Conservation (phyloP, 2,797 vertebrate genomes). For the Masticophis lateralis region DNA sequence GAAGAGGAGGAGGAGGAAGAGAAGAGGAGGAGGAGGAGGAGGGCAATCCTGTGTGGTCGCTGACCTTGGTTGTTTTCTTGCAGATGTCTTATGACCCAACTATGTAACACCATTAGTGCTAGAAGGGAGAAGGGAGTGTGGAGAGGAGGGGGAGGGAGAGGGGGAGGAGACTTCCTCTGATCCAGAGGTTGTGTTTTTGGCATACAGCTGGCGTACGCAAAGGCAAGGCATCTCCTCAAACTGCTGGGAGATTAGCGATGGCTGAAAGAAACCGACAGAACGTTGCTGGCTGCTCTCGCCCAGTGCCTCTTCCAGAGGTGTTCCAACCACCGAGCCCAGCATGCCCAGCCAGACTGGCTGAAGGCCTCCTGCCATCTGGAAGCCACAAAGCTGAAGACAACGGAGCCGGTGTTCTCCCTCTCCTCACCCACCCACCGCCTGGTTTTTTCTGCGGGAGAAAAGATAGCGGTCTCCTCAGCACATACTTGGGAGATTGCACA, state of each 20-base stretch:
- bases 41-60: no score
- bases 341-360: background rate
- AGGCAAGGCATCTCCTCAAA: background rate
- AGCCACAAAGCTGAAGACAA: background rate
- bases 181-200: background rate
- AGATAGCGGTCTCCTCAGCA: background rate
- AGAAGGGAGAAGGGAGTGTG: no score
- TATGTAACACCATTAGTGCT: no score
- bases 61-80: no score
- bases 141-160: no score
- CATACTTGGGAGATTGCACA: background rate
- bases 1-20: accelerated
- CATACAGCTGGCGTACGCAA: no score
- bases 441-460: background rate
- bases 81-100: no score
- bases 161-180: background rate
- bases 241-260: background rate
- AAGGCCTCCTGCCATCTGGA: background rate
- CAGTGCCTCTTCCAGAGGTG: background rate
- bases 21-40: no score
- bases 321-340: background rate
- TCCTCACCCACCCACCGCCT: background rate
- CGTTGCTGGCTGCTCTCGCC: background rate
- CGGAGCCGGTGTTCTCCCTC: background rate
- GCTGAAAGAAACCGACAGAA: background rate